Base-by-base conservation (phyloP, 2,113 vertebrate species). In the Thalassoma bifasciatum region DNA sequence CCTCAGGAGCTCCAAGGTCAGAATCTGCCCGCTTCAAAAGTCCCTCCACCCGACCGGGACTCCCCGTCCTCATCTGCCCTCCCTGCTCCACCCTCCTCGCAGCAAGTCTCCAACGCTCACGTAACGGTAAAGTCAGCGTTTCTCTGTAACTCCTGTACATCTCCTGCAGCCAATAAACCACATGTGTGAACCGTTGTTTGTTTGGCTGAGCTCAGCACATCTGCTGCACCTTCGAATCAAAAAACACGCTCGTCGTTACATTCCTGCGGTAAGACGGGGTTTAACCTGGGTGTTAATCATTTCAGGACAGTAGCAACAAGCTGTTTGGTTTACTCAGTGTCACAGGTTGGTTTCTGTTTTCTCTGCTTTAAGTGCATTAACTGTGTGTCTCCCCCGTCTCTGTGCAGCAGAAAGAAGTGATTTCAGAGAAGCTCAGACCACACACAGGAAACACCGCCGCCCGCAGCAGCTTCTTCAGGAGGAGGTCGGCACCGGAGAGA, bases 1-100 rank as follows among this genome's bases (percentile, higher is more conserved):
- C 56, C 56, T 0, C 64, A 97, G 96, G 96, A 96, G 77, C 82
- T 95, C 36, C 93, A 93, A 74, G 93, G 93, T 53, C 94, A 92
- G 23, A 93, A 90, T 40, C 77, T 89, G 44, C 62, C 86, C 44
- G 40, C 79, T 30, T 30, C 30, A 57, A 84, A 77, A 51, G 14
- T 22, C 79, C 38, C 83, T 72, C 63, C 88, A 72, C 26, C 71
- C 53, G 47, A 58, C n/a, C 83, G 75, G 23, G 1, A 75, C 38
- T 67, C 67, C 16, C 37, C 22, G 13, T 88, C 82, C 10, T 57
- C 58, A 36, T 61, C 88, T 0, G 2, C 72, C 87, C 3, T 69
- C 84, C 23, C 66, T 72, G 0, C 0, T 73, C 4, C 88, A 85
- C 9, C 71, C 80, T 49, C 79, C 60, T 40, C 81, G 51, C 80